These are phyloP conservation scores for Tyria jacobaeae DNA, from an alignment of 2,888 invertebrate species.

Conservation along the genomic window DNA sequence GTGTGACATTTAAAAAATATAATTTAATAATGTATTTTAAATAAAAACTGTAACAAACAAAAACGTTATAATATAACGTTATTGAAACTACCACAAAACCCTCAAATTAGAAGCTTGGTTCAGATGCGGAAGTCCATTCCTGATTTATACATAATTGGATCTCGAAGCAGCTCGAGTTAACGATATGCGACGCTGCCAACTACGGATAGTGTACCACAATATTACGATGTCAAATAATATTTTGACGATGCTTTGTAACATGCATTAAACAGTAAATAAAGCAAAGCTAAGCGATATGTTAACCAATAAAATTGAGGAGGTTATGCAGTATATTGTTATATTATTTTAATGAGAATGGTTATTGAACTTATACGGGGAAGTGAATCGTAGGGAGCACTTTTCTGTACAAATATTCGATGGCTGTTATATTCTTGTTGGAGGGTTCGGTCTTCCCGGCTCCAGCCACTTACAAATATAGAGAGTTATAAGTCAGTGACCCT, in stretches of 20 bases:
- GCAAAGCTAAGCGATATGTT: neutral
- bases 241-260: slow-evolving; percentile 10
- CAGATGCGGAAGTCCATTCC: slow-evolving; percentile 15
- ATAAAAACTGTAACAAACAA: slow-evolving; percentile 42
- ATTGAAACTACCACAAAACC: slow-evolving; percentile 11
- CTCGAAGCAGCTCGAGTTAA: slow-evolving; percentile 5
- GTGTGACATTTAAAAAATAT: too few species aligned
- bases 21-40: too few species aligned
- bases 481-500: too few species aligned
- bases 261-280: neutral
- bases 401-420: too few species aligned
- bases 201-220: slow-evolving; percentile 24
- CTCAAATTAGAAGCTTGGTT: slow-evolving; percentile 20
- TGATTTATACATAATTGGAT: slow-evolving; percentile 31
- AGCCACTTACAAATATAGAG: too few species aligned
- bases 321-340: too few species aligned
- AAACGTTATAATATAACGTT: neutral
- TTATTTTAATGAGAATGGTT: too few species aligned
- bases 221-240: slow-evolving; percentile 24
- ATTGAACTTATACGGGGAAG: too few species aligned
- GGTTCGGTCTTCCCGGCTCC: too few species aligned
- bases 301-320: neutral
- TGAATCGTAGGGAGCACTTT: too few species aligned
- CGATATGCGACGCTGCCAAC: slow-evolving; percentile 22
- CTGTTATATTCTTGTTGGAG: too few species aligned